Conservation (phyloP, 2,113 vertebrate species). For the Coptodon bakossiorum region DNA sequence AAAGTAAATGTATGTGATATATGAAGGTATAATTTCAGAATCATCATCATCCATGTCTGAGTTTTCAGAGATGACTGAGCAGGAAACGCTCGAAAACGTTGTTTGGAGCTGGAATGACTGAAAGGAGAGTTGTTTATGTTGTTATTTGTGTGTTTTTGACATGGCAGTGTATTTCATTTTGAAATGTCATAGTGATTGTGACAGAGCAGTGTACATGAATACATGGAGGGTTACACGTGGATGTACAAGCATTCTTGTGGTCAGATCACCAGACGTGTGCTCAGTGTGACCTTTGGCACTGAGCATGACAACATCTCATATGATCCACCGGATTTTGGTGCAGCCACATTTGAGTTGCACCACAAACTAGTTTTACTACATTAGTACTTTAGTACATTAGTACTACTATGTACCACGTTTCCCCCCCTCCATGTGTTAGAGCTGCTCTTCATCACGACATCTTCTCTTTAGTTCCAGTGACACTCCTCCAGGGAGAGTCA, state of each 20-base stretch:
- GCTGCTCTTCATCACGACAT: neutral
- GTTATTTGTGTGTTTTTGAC: neutral
- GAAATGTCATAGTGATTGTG: neutral
- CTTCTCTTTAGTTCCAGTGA: neutral
- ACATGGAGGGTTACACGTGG: neutral
- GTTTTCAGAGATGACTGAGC: neutral
- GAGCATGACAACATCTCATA: neutral
- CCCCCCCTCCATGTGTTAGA: neutral
- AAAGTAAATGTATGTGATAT: neutral
- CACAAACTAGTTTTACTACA: neutral
- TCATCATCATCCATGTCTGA: neutral
- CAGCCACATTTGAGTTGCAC: neutral
- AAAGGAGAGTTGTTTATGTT: neutral
- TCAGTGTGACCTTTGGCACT: neutral
- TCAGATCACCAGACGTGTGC: neutral
- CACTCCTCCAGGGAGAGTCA: neutral
- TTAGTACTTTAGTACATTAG: neutral
- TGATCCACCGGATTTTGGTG: neutral
- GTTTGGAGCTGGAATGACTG: neutral
- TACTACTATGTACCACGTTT: rapidly evolving
- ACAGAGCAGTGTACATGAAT: neutral
- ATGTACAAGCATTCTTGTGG: neutral
- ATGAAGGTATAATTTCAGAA: neutral
- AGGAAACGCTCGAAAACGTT: neutral
- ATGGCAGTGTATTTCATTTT: neutral